Conservation (phyloP, 1,140 invertebrate species). For the Zaprionus gabonicus region DNA sequence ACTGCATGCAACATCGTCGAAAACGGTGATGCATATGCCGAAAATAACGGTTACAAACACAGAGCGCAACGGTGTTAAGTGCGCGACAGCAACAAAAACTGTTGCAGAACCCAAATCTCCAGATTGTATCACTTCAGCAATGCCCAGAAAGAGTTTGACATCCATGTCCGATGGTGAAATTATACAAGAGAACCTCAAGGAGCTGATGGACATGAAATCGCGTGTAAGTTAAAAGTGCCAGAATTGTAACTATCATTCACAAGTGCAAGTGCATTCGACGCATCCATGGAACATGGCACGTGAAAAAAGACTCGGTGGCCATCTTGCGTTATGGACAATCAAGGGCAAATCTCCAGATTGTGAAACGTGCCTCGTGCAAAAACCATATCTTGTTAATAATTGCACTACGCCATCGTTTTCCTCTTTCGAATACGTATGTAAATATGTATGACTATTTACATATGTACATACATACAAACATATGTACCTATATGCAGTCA, state of each 20-base stretch:
- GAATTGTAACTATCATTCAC: neutral
- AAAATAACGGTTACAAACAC: conserved; percentile 36
- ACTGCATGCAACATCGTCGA: neutral
- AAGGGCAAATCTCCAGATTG: neutral
- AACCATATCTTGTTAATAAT: conserved; percentile 13
- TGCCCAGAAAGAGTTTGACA: conserved; percentile 58
- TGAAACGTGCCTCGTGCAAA: conserved; percentile 7
- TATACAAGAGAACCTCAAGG: conserved; percentile 70
- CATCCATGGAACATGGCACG: neutral
- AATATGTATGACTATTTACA: neutral
- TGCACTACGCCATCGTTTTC: conserved; percentile 57
- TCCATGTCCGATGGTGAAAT: conserved; percentile 76
- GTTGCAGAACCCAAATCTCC: conserved; percentile 47
- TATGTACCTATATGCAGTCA: neutral
- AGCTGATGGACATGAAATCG: conserved; percentile 70
- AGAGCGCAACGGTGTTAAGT: neutral
- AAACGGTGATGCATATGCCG: conserved; percentile 5
- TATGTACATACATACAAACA: conserved; percentile 6
- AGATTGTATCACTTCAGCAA: conserved; percentile 31
- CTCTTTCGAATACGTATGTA: conserved; percentile 30
- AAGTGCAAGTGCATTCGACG: neutral
- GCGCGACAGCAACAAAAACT: conserved; percentile 2
- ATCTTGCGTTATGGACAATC: neutral
- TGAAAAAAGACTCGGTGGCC: neutral
- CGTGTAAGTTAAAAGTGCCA: conserved; percentile 52